Evolutionary conservation across 2,797 vertebrate species (phyloP).

Genomic region (Chlorospingus flavigularis): DNA sequence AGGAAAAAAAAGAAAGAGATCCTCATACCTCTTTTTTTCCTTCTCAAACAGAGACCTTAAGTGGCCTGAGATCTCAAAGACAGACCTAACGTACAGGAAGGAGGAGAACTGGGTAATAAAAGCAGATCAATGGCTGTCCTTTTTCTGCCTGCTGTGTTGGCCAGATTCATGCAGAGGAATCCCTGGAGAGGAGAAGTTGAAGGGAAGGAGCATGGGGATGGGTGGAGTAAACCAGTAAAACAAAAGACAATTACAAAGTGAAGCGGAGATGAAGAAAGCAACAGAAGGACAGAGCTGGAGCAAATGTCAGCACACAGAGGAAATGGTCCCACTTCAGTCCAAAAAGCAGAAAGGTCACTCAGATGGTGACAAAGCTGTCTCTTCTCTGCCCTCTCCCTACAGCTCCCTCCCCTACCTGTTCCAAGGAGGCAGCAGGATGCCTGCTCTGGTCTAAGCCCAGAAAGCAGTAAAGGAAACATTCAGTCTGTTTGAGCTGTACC

Average conservation of each 20-base stretch:
- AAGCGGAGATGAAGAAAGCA: not conserved
- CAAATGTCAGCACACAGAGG: not conserved
- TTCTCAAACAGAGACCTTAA: not conserved
- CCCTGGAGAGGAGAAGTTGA: conserved; percentile 22
- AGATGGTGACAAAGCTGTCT: not conserved
- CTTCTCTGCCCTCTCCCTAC: not conserved
- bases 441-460: not conserved
- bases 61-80: not conserved
- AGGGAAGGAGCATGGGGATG: not conserved
- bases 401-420: not conserved
- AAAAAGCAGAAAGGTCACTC: conserved; percentile 20
- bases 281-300: not conserved
- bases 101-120: not conserved
- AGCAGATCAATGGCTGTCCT: not conserved
- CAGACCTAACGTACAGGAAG: not conserved
- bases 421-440: not conserved
- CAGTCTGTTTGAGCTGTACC: not conserved
- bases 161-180: not conserved
- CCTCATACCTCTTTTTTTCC: not conserved
- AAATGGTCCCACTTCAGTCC: not conserved
- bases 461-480: not conserved
- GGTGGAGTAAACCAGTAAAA: conserved; percentile 17
- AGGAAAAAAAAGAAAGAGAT: not conserved
- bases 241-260: conserved; percentile 25
- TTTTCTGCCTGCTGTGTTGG: not conserved